Conservation (phyloP, 2,888 invertebrate genomes). For the Heteromurus nitidus region DNA sequence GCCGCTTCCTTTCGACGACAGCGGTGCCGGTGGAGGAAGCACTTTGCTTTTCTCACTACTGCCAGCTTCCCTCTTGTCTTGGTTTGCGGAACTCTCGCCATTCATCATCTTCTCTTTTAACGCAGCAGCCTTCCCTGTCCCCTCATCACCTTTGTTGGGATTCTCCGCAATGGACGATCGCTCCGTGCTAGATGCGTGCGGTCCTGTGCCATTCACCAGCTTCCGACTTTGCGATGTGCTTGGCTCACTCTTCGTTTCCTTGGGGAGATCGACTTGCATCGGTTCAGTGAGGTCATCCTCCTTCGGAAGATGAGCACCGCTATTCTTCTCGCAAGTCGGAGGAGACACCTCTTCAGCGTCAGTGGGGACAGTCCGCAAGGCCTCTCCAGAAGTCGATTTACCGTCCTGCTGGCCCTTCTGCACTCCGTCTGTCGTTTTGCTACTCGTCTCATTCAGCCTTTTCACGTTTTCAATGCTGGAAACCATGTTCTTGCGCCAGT, state of each 20-base stretch:
- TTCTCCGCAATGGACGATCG: not conserved
- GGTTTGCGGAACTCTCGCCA: not conserved
- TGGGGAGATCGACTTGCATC: constrained; percentile 36
- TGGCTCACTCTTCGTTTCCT: not conserved
- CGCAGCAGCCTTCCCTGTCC: not conserved
- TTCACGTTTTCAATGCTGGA: constrained; percentile 68
- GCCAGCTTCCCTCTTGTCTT: not conserved
- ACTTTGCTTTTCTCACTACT: not conserved
- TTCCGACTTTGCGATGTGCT: constrained; percentile 14
- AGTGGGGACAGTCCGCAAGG: not conserved
- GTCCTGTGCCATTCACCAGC: constrained; percentile 47
- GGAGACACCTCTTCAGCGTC: not conserved
- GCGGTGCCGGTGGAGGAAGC: not conserved
- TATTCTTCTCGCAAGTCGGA: constrained; percentile 6
- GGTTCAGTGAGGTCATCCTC: constrained; percentile 5
- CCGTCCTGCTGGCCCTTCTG: not conserved
- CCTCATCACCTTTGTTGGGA: constrained; percentile 6
- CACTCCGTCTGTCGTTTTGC: not conserved
- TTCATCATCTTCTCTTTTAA: constrained; percentile 24
- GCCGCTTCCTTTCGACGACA: not conserved
- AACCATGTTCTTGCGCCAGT: constrained; percentile 70
- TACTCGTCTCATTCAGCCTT: constrained; percentile 35
- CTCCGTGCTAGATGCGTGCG: not conserved
- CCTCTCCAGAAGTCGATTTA: not conserved
- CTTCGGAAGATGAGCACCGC: no score